A percentile compares a stretch with the other conserved stretches of the same genome.
These are phyloP conservation scores for Diachrysia chrysitis DNA, from an alignment of 2,888 invertebrate species.

Conservation along the genomic window DNA sequence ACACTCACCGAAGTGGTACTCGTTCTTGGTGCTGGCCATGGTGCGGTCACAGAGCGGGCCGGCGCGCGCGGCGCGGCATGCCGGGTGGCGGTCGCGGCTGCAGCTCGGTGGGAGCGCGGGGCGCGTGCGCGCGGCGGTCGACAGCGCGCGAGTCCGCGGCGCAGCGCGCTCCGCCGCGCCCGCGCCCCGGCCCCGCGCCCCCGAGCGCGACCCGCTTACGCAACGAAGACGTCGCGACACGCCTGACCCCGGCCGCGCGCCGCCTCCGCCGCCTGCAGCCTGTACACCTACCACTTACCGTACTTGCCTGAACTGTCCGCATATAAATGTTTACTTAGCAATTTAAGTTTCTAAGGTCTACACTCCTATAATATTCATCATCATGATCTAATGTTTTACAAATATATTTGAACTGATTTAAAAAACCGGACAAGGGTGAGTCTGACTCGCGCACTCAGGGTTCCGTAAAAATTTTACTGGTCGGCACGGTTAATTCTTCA, in stretches of 20 bases:
- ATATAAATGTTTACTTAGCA: not conserved
- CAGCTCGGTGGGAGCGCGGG: constrained; percentile 43
- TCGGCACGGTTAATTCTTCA: too few relatives aligned
- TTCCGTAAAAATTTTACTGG: too few relatives aligned
- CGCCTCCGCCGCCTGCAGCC: constrained; percentile 15
- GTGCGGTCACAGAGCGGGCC: constrained; percentile 45
- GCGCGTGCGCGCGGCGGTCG: constrained; percentile 73
- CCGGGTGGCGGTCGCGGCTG: constrained; percentile 29
- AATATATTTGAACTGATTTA: too few relatives aligned
- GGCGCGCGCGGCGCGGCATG: constrained; percentile 53
- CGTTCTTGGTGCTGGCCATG: constrained; percentile 74
- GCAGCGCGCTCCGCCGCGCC: constrained; percentile 46
- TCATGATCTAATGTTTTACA: too few relatives aligned
- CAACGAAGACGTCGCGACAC: constrained; percentile 64
- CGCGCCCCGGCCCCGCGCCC: constrained; percentile 44
- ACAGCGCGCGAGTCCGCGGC: constrained; percentile 69
- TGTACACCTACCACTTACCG: not conserved
- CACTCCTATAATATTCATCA: too few relatives aligned
- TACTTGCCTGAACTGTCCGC: not conserved
- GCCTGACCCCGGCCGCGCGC: constrained; percentile 53
- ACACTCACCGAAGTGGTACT: constrained; percentile 82
- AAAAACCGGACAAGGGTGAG: too few relatives aligned
- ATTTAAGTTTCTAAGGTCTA: too few relatives aligned
- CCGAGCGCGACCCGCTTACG: constrained; percentile 53
- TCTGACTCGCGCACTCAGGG: too few relatives aligned